These are phyloP conservation scores for Stenotaenia linearis DNA, from an alignment of 2,888 invertebrate genomes.

Conservation along the genomic window DNA sequence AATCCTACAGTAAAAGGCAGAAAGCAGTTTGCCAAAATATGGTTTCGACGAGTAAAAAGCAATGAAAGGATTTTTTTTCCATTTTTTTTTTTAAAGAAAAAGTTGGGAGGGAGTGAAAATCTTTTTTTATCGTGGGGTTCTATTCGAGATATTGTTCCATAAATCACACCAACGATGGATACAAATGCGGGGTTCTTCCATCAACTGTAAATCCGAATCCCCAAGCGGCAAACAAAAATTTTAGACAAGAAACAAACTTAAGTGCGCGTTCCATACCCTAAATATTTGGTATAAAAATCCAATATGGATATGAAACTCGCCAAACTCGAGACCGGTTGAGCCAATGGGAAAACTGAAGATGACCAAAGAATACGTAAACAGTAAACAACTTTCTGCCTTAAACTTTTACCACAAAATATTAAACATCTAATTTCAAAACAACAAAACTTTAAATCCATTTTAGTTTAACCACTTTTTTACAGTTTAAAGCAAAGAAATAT, in stretches of 20 bases:
- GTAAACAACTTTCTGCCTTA: too few species aligned
- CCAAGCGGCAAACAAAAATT: not conserved
- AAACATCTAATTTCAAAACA: too few species aligned
- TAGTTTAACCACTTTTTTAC: not conserved
- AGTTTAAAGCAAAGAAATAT: not conserved
- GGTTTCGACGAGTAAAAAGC: not conserved
- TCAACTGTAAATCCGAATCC: not conserved
- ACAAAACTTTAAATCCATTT: too few species aligned
- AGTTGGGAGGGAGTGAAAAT: not conserved
- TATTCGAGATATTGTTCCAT: not conserved
- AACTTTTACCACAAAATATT: too few species aligned
- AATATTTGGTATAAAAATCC: too few species aligned
- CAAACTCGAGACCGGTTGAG: too few species aligned
- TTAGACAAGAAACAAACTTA: not conserved
- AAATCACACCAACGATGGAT: not conserved
- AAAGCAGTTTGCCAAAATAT: not conserved
- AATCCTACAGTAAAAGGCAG: not conserved
- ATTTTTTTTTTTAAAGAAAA: not conserved
- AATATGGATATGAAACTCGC: too few species aligned
- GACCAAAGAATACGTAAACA: too few species aligned
- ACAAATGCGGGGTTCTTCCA: not conserved
- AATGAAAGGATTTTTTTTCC: not conserved
- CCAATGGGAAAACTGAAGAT: too few species aligned
- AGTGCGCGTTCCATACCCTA: not conserved
- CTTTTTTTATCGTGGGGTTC: not conserved